phyloP scores from a whole-genome alignment of 2,113 vertebrate genomes.

The Siniperca knerii region DNA sequence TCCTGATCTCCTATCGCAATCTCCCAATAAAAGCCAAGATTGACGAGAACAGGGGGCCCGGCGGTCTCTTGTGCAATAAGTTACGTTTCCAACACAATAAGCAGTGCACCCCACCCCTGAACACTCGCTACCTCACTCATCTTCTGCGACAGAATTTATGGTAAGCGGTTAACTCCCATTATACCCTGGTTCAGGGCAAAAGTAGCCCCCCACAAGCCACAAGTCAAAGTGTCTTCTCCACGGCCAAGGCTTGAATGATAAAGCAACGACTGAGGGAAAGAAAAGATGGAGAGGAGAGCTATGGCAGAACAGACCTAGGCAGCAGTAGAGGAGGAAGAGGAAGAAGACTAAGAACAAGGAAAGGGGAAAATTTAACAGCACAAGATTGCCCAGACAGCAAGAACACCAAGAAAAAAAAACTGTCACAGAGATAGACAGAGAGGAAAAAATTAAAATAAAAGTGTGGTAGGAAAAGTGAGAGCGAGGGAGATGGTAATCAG shows the following conservation, averaged over 20 bases:
- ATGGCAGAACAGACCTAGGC: constrained; percentile 5
- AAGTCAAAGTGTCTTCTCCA: constrained; percentile 55
- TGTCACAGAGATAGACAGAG: neutral
- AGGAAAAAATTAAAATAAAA: neutral
- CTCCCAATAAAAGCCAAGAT: constrained; percentile 72
- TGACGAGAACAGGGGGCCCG: constrained; percentile 51
- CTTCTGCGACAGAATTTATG: constrained; percentile 65
- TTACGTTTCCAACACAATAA: constrained; percentile 72
- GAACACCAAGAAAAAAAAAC: constrained; percentile 18
- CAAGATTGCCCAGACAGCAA: constrained; percentile 35
- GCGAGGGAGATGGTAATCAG: constrained; percentile 61
- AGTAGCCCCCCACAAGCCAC: constrained; percentile 7
- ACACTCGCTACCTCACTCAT: constrained; percentile 53
- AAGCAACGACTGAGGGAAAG: constrained; percentile 4
- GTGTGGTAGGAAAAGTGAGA: constrained; percentile 44
- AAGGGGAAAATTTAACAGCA: constrained; percentile 42
- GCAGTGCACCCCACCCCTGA: constrained; percentile 31
- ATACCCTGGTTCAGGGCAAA: constrained; percentile 55
- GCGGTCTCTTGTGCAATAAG: constrained; percentile 68
- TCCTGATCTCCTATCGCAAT: constrained; percentile 50
- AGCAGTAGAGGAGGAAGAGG: constrained; percentile 13
- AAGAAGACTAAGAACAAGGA: constrained; percentile 36
- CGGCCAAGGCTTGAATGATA: constrained; percentile 41
- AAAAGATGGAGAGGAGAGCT: constrained; percentile 17
- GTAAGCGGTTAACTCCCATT: constrained; percentile 68